A percentile compares a stretch with the other conserved stretches of the same genome.
phyloP scores from a whole-genome alignment of 53 echinoderm and acorn worm genomes.

The Arbacia lixula region DNA sequence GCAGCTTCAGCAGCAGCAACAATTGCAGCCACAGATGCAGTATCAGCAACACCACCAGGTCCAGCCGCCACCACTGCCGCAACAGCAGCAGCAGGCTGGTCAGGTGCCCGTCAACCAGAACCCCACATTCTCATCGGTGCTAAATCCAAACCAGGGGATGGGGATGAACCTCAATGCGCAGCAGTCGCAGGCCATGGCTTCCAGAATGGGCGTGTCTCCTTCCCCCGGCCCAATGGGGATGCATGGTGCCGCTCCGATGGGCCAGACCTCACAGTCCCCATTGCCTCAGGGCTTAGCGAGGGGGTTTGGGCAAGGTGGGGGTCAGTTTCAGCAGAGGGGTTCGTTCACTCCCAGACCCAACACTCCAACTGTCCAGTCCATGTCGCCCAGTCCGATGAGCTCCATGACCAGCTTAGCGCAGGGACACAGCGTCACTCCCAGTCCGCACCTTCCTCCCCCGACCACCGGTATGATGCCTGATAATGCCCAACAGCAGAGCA shows the following conservation, averaged over 20 bases:
- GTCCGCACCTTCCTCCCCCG: constrained; percentile 29
- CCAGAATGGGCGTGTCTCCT: constrained; percentile 25
- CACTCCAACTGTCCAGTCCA: constrained; percentile 37
- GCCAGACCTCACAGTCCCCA: constrained; percentile 29
- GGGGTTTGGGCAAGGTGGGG: constrained; percentile 2
- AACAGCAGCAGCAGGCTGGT: constrained; percentile 28
- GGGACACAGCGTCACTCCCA: constrained; percentile 35
- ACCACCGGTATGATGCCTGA: constrained; percentile 35
- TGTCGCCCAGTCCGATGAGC: constrained; percentile 47
- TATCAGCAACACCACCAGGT: constrained; percentile 17
- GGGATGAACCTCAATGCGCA: constrained; percentile 15
- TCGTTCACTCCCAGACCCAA: constrained; percentile 29
- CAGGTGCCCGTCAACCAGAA: constrained; percentile 23
- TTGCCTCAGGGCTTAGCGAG: constrained; percentile 25
- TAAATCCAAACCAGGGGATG: constrained; percentile 28
- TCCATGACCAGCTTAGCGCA: constrained; percentile 39
- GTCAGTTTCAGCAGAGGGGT: constrained; percentile 24
- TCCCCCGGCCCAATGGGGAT: constrained; percentile 32
- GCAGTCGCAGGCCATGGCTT: neutral
- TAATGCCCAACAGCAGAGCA: constrained; percentile 21
- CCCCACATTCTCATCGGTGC: neutral
- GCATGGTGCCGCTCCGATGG: constrained; percentile 23
- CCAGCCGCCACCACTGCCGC: constrained; percentile 8
- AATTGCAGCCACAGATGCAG: constrained; percentile 31
- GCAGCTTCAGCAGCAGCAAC: constrained; percentile 45